Evolutionary conservation across 2,797 vertebrate species (phyloP).

Genomic region (Ceyx erithaca): DNA sequence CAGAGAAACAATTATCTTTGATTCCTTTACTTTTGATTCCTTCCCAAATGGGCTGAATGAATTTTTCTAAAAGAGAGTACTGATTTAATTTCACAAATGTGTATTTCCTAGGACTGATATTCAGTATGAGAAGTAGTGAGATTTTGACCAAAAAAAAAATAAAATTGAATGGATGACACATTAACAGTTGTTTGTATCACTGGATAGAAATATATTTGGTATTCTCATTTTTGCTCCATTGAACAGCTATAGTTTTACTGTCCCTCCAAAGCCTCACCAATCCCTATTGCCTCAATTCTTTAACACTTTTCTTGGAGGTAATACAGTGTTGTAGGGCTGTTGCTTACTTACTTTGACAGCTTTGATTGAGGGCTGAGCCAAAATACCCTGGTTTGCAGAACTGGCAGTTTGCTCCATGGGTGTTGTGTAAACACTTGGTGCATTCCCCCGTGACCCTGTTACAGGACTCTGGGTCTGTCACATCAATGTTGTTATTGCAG

Average conservation of each 20-base stretch:
- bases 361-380: conserved; percentile 83
- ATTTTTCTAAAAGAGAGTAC: not conserved
- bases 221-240: not conserved
- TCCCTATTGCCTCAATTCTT: not conserved
- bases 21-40: conserved; percentile 1
- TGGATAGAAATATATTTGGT: not conserved
- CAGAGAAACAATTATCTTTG: not conserved
- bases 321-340: not conserved
- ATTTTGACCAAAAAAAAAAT: not conserved
- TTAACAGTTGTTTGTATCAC: not conserved
- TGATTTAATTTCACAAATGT: not conserved
- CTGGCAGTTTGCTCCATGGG: conserved; percentile 83
- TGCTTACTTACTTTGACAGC: conserved; percentile 85
- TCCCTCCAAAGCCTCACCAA: not conserved
- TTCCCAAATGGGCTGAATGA: not conserved
- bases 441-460: conserved; percentile 83
- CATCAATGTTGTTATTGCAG: conserved; percentile 88
- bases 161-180: not conserved
- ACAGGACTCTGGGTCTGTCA: conserved; percentile 80
- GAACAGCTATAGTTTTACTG: not conserved
- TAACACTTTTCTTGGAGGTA: not conserved
- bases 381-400: conserved; percentile 87
- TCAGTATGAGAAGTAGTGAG: not conserved
- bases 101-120: not conserved
- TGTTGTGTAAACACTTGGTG: conserved; percentile 86